A percentile compares a stretch with the other conserved stretches of the same genome.
Evolutionary conservation across 2,113 vertebrate genomes (phyloP).

Genomic region (Campylomormyrus numenius): DNA sequence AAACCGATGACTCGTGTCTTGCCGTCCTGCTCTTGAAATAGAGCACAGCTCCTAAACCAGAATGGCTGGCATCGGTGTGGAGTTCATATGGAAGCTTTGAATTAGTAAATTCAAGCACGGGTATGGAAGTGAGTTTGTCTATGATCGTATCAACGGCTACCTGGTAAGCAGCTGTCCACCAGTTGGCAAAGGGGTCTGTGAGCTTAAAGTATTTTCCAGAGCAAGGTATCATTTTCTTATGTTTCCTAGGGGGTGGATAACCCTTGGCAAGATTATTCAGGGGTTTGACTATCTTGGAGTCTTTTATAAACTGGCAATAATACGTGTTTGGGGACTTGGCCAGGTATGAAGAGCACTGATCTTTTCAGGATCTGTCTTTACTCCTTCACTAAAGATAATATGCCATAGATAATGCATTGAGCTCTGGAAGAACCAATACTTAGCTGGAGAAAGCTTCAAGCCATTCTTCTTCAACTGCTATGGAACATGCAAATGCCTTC

Average conservation of each 20-base stretch:
- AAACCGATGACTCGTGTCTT: not conserved
- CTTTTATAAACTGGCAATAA: not conserved
- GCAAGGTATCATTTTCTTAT: too few species aligned
- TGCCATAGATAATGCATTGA: too few species aligned
- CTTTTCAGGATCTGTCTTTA: not conserved
- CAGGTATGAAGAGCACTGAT: not conserved
- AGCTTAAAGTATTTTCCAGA: too few species aligned
- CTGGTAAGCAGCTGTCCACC: too few species aligned
- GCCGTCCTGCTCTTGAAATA: not conserved
- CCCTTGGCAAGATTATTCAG: not conserved
- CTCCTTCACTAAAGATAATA: too few species aligned
- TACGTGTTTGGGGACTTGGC: not conserved
- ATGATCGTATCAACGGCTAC: not conserved
- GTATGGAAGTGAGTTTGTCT: not conserved
- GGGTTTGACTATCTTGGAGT: not conserved
- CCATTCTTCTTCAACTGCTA: too few species aligned
- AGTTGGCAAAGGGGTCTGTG: not conserved
- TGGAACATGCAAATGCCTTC: too few species aligned
- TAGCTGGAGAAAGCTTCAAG: too few species aligned
- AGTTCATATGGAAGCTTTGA: not conserved
- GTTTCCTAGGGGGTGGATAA: too few species aligned
- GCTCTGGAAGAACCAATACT: too few species aligned
- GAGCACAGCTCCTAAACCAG: not conserved
- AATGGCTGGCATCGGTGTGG: not conserved
- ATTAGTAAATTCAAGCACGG: not conserved